Conservation (phyloP, 1,140 invertebrate genomes). For the Anadara kagoshimensis region DNA sequence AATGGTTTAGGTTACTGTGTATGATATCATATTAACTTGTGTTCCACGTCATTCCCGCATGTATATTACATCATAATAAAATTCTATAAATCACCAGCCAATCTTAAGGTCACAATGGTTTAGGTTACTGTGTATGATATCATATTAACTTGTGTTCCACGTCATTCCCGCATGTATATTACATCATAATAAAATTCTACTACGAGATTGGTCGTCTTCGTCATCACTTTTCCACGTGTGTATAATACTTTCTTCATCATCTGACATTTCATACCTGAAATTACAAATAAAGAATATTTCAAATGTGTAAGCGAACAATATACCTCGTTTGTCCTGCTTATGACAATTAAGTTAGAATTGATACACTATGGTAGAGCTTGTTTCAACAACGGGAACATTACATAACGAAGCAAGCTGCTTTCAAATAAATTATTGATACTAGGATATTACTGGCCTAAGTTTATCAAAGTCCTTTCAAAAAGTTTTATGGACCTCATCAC, state of each 20-base stretch:
- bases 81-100: no score
- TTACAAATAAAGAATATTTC: background rate
- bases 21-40: no score
- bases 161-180: no score
- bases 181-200: no score
- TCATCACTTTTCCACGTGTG: slow-evolving; percentile 36
- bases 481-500: no score
- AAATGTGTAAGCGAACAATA: background rate
- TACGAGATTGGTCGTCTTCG: slow-evolving; percentile 30
- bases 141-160: no score
- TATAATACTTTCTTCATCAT: slow-evolving; percentile 39
- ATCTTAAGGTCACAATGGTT: no score
- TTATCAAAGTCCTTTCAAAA: no score
- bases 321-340: background rate
- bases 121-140: no score
- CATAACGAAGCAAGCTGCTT: background rate
- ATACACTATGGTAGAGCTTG: background rate
- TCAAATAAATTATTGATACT: background rate
- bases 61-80: no score
- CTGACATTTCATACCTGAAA: slow-evolving; percentile 45
- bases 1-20: no score
- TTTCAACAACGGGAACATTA: background rate
- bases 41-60: no score
- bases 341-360: background rate
- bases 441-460: background rate